phyloP scores from a whole-genome alignment of 2,888 invertebrate species.

The Neoitamus cyanurus region DNA sequence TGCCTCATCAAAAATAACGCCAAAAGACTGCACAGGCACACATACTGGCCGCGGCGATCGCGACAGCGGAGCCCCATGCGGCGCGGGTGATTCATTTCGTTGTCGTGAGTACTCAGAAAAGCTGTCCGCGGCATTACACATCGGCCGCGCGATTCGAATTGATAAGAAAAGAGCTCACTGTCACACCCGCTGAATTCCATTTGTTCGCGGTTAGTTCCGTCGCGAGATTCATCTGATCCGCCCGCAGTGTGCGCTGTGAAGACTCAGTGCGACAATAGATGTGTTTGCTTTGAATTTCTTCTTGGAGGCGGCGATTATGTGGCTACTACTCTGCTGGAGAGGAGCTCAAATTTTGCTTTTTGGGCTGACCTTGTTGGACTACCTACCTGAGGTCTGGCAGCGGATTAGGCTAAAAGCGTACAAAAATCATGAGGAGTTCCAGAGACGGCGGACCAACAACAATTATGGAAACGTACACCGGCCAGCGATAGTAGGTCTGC shows the following conservation, averaged over 20 bases:
- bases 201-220: slow-evolving; percentile 25
- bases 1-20: not conserved
- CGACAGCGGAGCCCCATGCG: not conserved
- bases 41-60: not conserved
- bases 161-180: slow-evolving; percentile 40
- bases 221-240: slow-evolving; percentile 29
- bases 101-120: not conserved
- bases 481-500: slow-evolving; percentile 55
- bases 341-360: slow-evolving; percentile 6
- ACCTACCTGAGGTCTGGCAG: slow-evolving; percentile 61
- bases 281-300: not conserved
- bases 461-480: not conserved
- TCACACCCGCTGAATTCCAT: slow-evolving; percentile 45
- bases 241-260: not conserved
- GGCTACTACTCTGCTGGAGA: not conserved
- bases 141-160: slow-evolving; percentile 25
- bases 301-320: not conserved
- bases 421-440: slow-evolving; percentile 58
- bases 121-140: slow-evolving; percentile 22
- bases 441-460: not conserved
- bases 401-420: slow-evolving; percentile 59
- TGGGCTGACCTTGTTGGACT: slow-evolving; percentile 54
- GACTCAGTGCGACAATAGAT: not conserved
- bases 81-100: slow-evolving; percentile 11
- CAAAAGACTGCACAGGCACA: not conserved